Evolutionary conservation across 2,888 invertebrate genomes (phyloP), one percentile per base, ranked within the genome.

Genomic region (Mythimna lalbum): DNA sequence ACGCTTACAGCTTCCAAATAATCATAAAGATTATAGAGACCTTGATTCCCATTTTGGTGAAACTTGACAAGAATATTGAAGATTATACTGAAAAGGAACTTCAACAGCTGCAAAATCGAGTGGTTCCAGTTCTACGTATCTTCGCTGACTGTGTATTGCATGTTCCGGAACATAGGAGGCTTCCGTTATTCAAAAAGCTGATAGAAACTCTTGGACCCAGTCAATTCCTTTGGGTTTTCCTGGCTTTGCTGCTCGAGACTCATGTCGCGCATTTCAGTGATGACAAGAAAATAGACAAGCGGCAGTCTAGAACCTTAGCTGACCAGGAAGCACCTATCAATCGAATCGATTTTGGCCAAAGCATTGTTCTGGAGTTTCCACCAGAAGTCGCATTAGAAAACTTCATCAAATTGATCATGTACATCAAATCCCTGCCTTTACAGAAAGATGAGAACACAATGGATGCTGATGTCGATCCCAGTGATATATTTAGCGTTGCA

Each of bases 1-100:
- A 99, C 88, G 98, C 98, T 0, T 99, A 99, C 92, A 99, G 99
- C 89, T 98, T 99, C 90, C 98, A 99, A 92, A 98, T 99, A 33
- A 99, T 99, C 67, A 97, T 97, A 0, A 98, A 98, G 89, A 98
- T 99, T 6, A 97, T 99, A 23, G 98, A 99, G 86, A 98, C 98
- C 0, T 97, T 99, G 43, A 97, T 99, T 76, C 99, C 99, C 0
- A 98, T 98, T 72, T 94, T 99, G 50, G 96, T 98, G 0, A 96
- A 97, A 81, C 85, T 95, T 1, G 93, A 95, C 43, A 93, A 89
- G 78, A 87, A 88, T 63, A 90, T 95, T 31, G 90, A 93, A 36
- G 93, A 94, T 59, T 90, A 92, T 53, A 89, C 90, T 0, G 91
- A 92, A 4, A 92, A 91, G 64, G 93, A 94, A 59, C 77, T 94